Evolutionary conservation across 1,140 invertebrate species (phyloP), one percentile per base, ranked within the genome.

Genomic region (Dysdera silvatica): DNA sequence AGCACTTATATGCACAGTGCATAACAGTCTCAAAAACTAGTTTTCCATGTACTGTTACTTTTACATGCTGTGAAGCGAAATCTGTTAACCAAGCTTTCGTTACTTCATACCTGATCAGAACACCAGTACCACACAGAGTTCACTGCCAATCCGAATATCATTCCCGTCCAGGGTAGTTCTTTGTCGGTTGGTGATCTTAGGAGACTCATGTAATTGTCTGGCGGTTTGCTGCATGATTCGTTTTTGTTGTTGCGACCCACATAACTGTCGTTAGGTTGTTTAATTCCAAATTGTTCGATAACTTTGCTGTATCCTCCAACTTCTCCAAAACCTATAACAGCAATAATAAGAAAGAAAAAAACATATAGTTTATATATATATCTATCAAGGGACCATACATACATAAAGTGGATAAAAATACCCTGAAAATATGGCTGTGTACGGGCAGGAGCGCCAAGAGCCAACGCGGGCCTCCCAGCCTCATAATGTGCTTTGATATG

Each of bases 121-220:
- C 79, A 81, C 80, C 80, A 81, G 62, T 80, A 81, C 80, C 79
- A 81, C 24, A 80, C 75, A 2, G 79, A 79, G 5, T 75, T 74
- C 26, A 77, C 72, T 2, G 77, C 80, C 43, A 78, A 76, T 20
- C 80, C 78, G 1, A 81, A 68, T 6, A 80, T 68, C 60, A 82
- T 78, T 6, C 78, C 80, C 12, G 77, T 75, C 78, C 79, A 80
- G 1, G 80, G 63, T 28, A 71, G 12, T 32, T 81, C 76, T 23
- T 72, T 66, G 54, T 75, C 73, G 67, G 71, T 14, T 33, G 68
- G 48, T 67, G 76, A 16, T 20, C 80, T 67, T 2, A 80, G 69
- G 65, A 76, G 71, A 37, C 69, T 61, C 78, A 75, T 62, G 40
- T 67, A 67, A 14, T 67, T 56, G 0, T 63, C 52, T 1, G 60